Base-by-base conservation (phyloP, 2,888 invertebrate species). In the Heterodera filipjevi region DNA sequence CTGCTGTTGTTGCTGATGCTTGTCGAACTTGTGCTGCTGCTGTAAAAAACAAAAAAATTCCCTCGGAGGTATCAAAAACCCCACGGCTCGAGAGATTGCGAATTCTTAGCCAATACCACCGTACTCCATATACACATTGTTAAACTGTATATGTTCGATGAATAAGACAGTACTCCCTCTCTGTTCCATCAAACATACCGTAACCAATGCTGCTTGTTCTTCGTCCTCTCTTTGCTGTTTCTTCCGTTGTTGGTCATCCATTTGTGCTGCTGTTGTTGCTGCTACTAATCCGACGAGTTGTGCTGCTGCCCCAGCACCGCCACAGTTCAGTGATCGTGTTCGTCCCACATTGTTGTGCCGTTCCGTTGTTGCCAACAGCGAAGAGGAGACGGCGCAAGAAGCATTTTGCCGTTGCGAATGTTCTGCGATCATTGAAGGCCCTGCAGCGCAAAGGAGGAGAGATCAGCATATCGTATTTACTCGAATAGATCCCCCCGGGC, bases 401-500 rank as follows among this genome's bases (percentile, higher is more conserved):
- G 39, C 71, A 30, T 30, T 39, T 71, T 44, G 49, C 33, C 39
- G 8, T 73, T 59, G 44, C 22, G 49, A 30, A 39, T 46, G 49
- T 70, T 85, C 86, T 71, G 84, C 84, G 72, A 84, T 81, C 83
- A 86, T 83, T 59, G 86, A 86, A 33, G 85, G 82, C 19, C 85
- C 85, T 82, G 80, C 53, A 81, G 71, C 5, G 33, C 32, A 14
- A 27, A 8, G 22, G 3, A n/a, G 0, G 30, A 14, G 32, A 10
- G 32, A n/a, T 3, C 3, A 1, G 22, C 39, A 22, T 46, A 72
- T 66, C n/a, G n/a, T n/a, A n/a, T 44, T 44, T 44, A 5, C 44
- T 44, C 44, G 8, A 44, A 44, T 12, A 44, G 44, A 44, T 5
- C 5, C 44, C 44, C 44, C 44, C 44, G 44, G 8, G 8, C 44